phyloP scores from a whole-genome alignment of 2,888 invertebrate genomes.

The Horisme vitalbata region DNA sequence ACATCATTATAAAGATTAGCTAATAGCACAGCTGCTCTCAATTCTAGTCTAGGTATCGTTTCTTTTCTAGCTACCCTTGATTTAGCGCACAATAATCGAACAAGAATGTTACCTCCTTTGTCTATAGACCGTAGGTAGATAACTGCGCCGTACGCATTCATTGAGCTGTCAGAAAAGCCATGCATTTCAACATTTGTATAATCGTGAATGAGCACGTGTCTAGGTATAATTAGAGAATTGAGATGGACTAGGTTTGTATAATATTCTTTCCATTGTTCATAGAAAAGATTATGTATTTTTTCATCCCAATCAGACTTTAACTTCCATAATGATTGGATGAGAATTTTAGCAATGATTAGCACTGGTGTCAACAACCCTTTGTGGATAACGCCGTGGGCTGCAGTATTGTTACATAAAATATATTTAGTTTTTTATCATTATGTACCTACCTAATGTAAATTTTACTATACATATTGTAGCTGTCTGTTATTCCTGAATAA shows the following conservation, averaged over 20 bases:
- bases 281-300: not conserved
- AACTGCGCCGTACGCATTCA: constrained; percentile 12
- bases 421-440: no score
- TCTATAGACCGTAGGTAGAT: constrained; percentile 14
- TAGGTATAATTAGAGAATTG: not conserved
- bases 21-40: not conserved
- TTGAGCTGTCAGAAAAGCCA: constrained; percentile 11
- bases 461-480: no score
- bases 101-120: not conserved
- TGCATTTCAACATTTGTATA: not conserved
- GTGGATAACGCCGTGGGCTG: no score
- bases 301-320: constrained; percentile 17
- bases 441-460: no score
- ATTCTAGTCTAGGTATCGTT: constrained; percentile 13
- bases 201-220: not conserved
- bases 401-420: no score
- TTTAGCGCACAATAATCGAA: constrained; percentile 13
- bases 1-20: not conserved
- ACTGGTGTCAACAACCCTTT: constrained; percentile 18
- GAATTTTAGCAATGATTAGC: constrained; percentile 11
- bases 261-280: not conserved
- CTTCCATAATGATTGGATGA: constrained; percentile 3
- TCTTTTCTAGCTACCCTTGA: constrained; percentile 12
- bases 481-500: no score
- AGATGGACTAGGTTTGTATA: not conserved